Evolutionary conservation across 2,113 vertebrate genomes (phyloP).

Genomic region (Cyphomyrus discorhynchus): DNA sequence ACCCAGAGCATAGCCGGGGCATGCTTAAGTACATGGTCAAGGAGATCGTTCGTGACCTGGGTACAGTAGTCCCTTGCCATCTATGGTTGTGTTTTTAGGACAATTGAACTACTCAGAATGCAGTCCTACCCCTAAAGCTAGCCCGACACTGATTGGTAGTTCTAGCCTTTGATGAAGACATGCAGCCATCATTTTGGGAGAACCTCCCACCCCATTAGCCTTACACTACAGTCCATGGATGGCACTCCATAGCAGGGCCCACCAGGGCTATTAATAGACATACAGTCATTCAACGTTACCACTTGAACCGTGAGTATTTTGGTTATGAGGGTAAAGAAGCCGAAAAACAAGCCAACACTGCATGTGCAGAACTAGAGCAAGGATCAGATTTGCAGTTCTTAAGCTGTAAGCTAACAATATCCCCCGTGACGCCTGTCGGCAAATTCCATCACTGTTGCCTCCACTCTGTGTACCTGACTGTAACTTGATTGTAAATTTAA

Average conservation of each 20-base stretch:
- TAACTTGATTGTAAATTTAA: background rate
- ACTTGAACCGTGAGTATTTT: background rate
- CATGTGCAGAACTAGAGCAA: background rate
- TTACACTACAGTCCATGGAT: background rate
- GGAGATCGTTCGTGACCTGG: conserved; percentile 86
- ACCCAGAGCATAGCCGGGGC: conserved; percentile 88
- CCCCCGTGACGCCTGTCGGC: background rate
- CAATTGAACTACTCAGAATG: background rate
- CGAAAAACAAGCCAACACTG: background rate
- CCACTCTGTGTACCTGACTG: background rate
- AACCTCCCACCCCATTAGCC: background rate
- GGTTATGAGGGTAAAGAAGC: background rate
- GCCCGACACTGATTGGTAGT: background rate
- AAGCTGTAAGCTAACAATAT: background rate
- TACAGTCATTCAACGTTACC: background rate
- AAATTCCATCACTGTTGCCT: background rate
- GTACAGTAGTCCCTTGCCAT: conserved; percentile 45
- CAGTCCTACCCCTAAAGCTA: background rate
- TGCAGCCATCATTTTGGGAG: background rate
- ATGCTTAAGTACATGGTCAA: conserved; percentile 96
- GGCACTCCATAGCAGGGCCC: background rate
- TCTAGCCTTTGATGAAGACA: background rate
- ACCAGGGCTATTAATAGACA: background rate
- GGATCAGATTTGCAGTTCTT: background rate
- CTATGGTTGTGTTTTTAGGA: background rate